Conservation (phyloP, 2,888 invertebrate genomes). For the Eupithecia vulgata region DNA sequence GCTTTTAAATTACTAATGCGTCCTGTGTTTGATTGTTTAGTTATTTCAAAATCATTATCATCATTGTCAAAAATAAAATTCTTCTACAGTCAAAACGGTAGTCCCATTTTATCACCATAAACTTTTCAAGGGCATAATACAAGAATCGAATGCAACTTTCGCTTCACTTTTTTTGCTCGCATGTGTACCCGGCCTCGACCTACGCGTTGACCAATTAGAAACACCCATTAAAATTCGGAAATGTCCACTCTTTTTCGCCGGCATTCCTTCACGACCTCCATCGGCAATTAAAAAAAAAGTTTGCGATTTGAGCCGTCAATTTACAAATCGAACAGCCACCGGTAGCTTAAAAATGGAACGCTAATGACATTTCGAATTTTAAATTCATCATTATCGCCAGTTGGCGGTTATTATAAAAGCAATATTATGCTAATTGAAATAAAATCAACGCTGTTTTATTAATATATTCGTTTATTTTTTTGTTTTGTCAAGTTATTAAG, state of each 20-base stretch:
- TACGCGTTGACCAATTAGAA: constrained; percentile 76
- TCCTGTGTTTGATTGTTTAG: not conserved
- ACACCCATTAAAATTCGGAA: constrained; percentile 75
- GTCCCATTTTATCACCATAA: constrained; percentile 2
- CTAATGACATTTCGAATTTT: constrained; percentile 56
- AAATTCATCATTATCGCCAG: constrained; percentile 54
- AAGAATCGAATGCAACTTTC: constrained; percentile 37
- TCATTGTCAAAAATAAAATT: not conserved
- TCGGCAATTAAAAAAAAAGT: constrained; percentile 43
- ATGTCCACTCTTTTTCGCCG: constrained; percentile 62
- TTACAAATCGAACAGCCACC: constrained; percentile 68
- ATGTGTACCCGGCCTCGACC: constrained; percentile 61
- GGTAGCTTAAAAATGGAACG: constrained; percentile 69
- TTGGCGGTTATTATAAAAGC: constrained; percentile 43
- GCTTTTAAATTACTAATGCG: constrained; percentile 1
- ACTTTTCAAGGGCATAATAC: constrained; percentile 31
- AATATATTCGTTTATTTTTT: not conserved
- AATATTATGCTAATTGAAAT: constrained; percentile 42
- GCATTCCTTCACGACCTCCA: constrained; percentile 75
- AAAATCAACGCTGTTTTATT: constrained; percentile 36
- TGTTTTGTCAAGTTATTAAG: not conserved
- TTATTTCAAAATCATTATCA: not conserved
- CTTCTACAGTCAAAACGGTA: not conserved
- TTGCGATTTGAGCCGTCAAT: constrained; percentile 73
- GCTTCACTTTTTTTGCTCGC: constrained; percentile 44